Evolutionary conservation across 2,113 vertebrate species (phyloP).

Genomic region (Electrona antarctica): DNA sequence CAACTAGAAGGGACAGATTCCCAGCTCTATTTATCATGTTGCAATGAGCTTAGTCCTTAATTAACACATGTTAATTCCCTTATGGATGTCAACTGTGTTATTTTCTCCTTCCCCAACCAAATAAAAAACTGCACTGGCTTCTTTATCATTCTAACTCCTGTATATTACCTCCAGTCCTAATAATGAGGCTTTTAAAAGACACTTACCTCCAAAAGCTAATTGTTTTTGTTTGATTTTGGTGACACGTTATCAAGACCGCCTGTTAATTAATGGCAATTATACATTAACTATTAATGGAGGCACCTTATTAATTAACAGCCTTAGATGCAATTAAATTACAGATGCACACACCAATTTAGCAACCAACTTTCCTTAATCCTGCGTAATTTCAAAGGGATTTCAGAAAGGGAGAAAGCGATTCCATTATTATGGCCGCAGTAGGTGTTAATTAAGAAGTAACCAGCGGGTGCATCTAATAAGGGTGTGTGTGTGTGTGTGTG

Average conservation of each 20-base stretch:
- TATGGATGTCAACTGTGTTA: conserved; percentile 78
- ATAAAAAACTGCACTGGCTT: conserved; percentile 80
- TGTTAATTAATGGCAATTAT: conserved; percentile 84
- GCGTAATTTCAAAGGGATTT: conserved; percentile 85
- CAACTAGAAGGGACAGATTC: conserved; percentile 75
- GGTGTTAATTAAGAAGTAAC: conserved; percentile 84
- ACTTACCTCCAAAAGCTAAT: conserved; percentile 80
- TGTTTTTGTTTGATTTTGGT: conserved; percentile 83
- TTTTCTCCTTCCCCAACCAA: conserved; percentile 72
- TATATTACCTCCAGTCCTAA: conserved; percentile 79
- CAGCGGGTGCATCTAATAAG: conserved; percentile 70
- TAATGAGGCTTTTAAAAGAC: conserved; percentile 78
- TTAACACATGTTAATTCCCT: conserved; percentile 80
- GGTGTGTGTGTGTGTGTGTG: conserved; percentile 5
- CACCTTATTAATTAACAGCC: conserved; percentile 84
- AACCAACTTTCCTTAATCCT: conserved; percentile 85
- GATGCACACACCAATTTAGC: conserved; percentile 83
- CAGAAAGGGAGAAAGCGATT: conserved; percentile 73
- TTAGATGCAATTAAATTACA: conserved; percentile 86
- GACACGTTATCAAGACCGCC: conserved; percentile 79
- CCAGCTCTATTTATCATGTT: conserved; percentile 78
- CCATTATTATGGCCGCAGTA: conserved; percentile 76
- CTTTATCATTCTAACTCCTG: conserved; percentile 77
- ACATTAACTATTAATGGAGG: conserved; percentile 83
- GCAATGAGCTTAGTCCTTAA: conserved; percentile 80